phyloP scores from a whole-genome alignment of 2,113 vertebrate species.

The Channa maculata region DNA sequence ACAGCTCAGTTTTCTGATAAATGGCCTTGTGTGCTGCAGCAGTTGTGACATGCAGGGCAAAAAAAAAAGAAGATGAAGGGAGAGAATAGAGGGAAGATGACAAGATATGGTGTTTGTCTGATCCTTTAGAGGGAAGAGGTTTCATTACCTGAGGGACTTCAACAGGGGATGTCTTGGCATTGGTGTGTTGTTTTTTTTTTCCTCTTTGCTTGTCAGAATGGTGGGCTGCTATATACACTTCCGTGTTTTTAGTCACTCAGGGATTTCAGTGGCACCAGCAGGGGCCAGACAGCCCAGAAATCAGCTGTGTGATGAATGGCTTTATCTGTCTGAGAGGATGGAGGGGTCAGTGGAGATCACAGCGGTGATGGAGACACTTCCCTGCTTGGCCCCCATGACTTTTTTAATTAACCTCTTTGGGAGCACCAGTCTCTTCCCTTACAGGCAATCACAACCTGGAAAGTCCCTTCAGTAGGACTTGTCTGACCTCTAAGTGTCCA shows the following conservation, averaged over 20 bases:
- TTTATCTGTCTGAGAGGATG: conserved; percentile 54
- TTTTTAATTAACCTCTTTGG: conserved; percentile 78
- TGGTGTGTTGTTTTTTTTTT: conserved; percentile 10
- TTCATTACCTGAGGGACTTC: conserved; percentile 69
- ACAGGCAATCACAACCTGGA: conserved; percentile 60
- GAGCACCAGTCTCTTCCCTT: conserved; percentile 54
- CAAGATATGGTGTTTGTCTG: conserved; percentile 60
- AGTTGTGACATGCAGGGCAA: conserved; percentile 43
- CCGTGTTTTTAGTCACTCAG: conserved; percentile 60
- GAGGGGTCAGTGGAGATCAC: conserved; percentile 57
- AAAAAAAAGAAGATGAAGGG: conserved; percentile 11
- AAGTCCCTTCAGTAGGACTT: conserved; percentile 61
- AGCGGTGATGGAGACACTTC: conserved; percentile 67
- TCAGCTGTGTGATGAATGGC: conserved; percentile 63
- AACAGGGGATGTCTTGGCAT: conserved; percentile 32
- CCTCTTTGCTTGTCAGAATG: conserved; percentile 51
- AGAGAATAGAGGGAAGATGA: conserved; percentile 46
- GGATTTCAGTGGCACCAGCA: conserved; percentile 52
- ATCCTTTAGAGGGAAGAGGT: conserved; percentile 59
- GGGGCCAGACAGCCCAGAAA: conserved; percentile 44
- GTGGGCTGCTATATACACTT: conserved; percentile 38
- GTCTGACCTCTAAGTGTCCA: conserved; percentile 57
- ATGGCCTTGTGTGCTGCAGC: conserved; percentile 39
- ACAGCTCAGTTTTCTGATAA: conserved; percentile 47
- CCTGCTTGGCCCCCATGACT: conserved; percentile 46